phyloP scores from a whole-genome alignment of 2,113 vertebrate species.

The Leucopsar rothschildi region DNA sequence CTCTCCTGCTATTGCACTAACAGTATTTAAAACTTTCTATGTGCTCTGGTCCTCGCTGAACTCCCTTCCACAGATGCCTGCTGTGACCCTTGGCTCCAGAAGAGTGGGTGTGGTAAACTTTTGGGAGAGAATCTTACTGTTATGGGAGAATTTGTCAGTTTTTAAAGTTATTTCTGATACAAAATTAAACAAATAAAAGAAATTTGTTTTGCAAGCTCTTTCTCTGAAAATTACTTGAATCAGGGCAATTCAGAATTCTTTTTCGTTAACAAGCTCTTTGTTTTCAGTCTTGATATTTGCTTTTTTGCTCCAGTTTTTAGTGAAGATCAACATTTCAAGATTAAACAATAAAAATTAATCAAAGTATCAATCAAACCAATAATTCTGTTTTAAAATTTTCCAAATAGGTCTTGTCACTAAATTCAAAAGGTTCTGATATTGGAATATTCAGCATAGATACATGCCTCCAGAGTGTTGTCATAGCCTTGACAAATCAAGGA shows the following conservation, averaged over 20 bases:
- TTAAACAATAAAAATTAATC: background rate
- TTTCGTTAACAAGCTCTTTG: background rate
- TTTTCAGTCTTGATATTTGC: background rate
- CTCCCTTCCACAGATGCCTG: background rate
- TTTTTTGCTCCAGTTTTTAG: background rate
- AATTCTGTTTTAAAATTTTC: background rate
- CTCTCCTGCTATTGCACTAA: background rate
- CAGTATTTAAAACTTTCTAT: background rate
- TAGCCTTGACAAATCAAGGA: background rate
- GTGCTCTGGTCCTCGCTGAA: background rate
- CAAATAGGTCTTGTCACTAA: background rate
- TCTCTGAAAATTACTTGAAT: background rate
- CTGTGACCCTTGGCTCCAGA: background rate
- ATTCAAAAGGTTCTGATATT: background rate
- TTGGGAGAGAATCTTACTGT: background rate
- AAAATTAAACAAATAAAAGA: background rate
- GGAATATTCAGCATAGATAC: background rate
- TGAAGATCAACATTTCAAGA: background rate
- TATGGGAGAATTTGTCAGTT: background rate
- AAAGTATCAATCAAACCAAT: background rate
- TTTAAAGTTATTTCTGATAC: background rate
- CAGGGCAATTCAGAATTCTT: background rate
- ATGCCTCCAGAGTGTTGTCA: background rate
- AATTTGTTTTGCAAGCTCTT: background rate
- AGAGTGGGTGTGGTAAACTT: background rate